phyloP scores from a whole-genome alignment of 2,113 vertebrate genomes.

The Aegotheles bennettii region DNA sequence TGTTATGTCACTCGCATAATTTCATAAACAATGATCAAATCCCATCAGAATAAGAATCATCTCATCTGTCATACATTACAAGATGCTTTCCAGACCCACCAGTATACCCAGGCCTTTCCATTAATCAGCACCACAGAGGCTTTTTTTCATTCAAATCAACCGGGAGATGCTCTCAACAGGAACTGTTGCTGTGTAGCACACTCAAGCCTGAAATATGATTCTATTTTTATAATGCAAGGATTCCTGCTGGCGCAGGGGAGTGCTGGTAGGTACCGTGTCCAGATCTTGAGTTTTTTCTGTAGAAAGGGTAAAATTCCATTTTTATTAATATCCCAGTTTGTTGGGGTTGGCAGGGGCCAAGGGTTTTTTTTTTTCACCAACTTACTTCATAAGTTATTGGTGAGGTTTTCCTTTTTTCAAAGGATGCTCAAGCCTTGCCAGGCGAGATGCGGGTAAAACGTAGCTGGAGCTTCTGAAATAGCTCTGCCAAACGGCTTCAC shows the following conservation, averaged over 20 bases:
- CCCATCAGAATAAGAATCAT: constrained; percentile 44
- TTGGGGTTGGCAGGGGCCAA: background rate
- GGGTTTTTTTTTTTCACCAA: background rate
- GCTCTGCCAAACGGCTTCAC: background rate
- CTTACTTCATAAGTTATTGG: background rate
- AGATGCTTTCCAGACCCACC: constrained; percentile 45
- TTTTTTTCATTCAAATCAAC: background rate
- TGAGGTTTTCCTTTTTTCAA: constrained; percentile 3
- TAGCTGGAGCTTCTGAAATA: background rate
- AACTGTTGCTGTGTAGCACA: background rate
- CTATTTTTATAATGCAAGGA: background rate
- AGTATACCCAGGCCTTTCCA: background rate
- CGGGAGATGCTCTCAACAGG: background rate
- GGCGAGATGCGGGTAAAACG: background rate
- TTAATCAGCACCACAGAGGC: background rate
- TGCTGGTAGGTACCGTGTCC: background rate
- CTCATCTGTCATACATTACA: constrained; percentile 26
- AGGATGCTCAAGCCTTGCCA: background rate
- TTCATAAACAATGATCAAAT: constrained; percentile 51
- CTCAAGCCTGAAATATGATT: constrained; percentile 1
- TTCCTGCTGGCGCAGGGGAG: background rate
- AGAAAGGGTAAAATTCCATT: background rate
- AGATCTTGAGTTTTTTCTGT: background rate
- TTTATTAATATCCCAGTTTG: background rate
- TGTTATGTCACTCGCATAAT: constrained; percentile 30